Conservation (phyloP, 2,797 vertebrate species). For the Oreortyx pictus region DNA sequence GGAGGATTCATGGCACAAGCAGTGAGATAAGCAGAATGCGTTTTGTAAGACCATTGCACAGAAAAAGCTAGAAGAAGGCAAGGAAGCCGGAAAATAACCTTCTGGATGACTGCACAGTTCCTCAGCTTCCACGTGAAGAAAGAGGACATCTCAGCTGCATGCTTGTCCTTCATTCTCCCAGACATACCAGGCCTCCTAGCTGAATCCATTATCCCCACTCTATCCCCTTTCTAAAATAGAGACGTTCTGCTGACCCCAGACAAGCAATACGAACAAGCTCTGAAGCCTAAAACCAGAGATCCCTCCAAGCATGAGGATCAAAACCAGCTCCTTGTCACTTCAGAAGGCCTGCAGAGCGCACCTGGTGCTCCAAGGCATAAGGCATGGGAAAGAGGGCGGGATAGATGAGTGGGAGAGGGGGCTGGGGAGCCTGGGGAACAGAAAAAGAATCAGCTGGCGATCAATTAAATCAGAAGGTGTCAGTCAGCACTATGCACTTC, state of each 20-base stretch:
- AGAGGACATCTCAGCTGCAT: neutral
- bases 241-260: neutral
- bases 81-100: neutral
- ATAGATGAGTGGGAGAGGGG: neutral
- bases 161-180: neutral
- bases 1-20: neutral
- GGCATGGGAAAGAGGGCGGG: neutral
- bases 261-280: neutral
- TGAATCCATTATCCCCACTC: neutral
- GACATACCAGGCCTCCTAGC: neutral
- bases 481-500: neutral
- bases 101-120: neutral
- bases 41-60: neutral
- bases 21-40: neutral
- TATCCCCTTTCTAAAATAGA: neutral
- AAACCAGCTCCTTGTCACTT: neutral
- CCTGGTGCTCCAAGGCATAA: conserved; percentile 9
- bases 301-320: neutral
- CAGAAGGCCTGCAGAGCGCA: neutral
- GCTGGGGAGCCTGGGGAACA: neutral
- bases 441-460: neutral
- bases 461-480: neutral
- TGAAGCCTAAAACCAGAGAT: neutral
- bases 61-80: neutral
- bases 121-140: neutral